These are phyloP conservation scores for Bursaphelenchus okinawaensis DNA, from an alignment of 2,888 invertebrate species.

Conservation along the genomic window DNA sequence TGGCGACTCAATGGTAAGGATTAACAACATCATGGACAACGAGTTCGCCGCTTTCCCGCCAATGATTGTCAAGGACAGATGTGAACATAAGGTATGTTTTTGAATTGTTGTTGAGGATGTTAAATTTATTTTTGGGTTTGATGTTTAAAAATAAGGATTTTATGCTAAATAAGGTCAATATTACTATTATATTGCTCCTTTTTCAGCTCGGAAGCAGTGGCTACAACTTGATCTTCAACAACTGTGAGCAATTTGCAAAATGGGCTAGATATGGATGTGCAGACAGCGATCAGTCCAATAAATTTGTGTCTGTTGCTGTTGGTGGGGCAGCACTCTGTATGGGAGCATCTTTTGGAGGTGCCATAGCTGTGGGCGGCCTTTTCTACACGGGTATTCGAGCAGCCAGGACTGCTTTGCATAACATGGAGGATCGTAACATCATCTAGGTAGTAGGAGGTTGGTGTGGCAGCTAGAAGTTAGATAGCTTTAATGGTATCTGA, in stretches of 20 bases:
- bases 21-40: constrained; percentile 39
- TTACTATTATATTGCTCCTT: not conserved
- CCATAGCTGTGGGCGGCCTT: not conserved
- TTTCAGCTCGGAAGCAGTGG: constrained; percentile 51
- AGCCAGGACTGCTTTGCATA: not conserved
- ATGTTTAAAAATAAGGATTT: not conserved
- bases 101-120: not conserved
- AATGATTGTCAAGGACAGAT: constrained; percentile 49
- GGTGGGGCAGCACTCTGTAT: not conserved
- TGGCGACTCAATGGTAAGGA: constrained; percentile 26
- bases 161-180: constrained; percentile 4
- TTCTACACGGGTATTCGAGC: not conserved
- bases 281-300: constrained; percentile 38
- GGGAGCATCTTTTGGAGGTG: not conserved
- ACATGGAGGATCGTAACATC: not conserved
- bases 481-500: too few relatives aligned
- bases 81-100: constrained; percentile 34
- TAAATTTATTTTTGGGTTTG: not conserved
- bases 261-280: constrained; percentile 57
- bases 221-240: constrained; percentile 58
- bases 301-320: not conserved
- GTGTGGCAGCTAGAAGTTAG: too few relatives aligned
- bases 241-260: constrained; percentile 59
- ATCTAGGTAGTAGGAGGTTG: too few relatives aligned
- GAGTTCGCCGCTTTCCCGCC: constrained; percentile 42